Evolutionary conservation across 2,113 vertebrate species (phyloP), one percentile per base, ranked within the genome.

Genomic region (Neogobius melanostomus): DNA sequence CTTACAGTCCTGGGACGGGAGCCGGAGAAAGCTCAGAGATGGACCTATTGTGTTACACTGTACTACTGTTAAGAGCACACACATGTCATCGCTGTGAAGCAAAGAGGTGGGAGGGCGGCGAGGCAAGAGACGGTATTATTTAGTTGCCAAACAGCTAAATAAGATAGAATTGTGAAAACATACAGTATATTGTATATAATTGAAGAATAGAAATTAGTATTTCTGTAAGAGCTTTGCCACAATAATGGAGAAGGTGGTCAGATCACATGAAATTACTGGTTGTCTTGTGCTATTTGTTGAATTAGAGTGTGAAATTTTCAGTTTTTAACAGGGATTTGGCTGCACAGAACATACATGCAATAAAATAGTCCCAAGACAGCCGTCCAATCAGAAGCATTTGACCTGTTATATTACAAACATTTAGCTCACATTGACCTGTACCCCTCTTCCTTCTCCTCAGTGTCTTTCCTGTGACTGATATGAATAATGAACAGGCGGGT

Each of bases 401-500:
- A 86, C 88, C 91, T 76, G 83, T 91, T 17, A 21, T 91, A 93
- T 93, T 90, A 93, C 87, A 93, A 95, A 95, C 94, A 94, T 96
- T 95, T 95, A 95, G 93, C 93, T 94, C 90, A 92, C 93, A 94
- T 93, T 93, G 93, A 95, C 93, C 90, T 81, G 88, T 90, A 91
- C 90, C 93, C 93, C 93, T 90, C 72, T 52, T 83, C 57, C 74
- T 74, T 62, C 44, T 68, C 69, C 63, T 60, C 70, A 72, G 69
- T 72, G 66, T 81, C 79, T 80, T 88, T 89, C 93, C 94, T 91
- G 91, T 87, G 89, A 83, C 91, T 90, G 92, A 95, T 97, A 95
- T 96, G 95, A 98, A 95, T 96, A 95, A 97, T 94, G 94, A 96
- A 93, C 89, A 74, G 45, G 91, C 87, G 93, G 97, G 96, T 98